Evolutionary conservation across 2,113 vertebrate species (phyloP).

Genomic region (Pseudorectes ferrugineus): DNA sequence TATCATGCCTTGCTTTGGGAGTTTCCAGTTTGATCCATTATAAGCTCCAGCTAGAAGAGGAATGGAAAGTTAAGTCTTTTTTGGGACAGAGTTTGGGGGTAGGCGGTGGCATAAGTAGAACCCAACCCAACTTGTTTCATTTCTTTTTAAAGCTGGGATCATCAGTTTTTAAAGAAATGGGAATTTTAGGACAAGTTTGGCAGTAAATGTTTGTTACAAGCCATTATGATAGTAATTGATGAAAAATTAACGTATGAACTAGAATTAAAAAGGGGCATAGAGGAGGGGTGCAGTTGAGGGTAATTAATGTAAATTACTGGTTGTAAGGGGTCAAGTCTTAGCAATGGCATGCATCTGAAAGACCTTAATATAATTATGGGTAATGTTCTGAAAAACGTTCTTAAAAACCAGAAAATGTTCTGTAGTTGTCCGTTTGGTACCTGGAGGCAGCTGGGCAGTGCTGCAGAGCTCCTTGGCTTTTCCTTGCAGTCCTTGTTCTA

Average conservation of each 20-base stretch:
- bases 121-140: neutral
- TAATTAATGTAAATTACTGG: neutral
- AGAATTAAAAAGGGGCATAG: neutral
- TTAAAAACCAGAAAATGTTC: neutral
- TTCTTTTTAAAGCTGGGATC: neutral
- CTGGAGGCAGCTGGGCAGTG: accelerated
- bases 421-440: neutral
- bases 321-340: neutral
- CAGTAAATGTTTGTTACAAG: neutral
- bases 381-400: neutral
- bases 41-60: neutral
- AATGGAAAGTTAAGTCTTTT: neutral
- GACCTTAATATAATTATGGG: neutral
- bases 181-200: neutral
- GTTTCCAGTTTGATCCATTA: neutral
- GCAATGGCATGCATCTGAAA: neutral
- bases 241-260: neutral
- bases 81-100: neutral
- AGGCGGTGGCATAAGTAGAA: neutral
- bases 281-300: neutral
- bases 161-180: neutral
- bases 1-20: neutral
- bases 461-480: neutral
- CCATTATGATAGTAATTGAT: neutral
- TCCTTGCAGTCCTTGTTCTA: neutral